Percentiles rank a stretch among this genome's conserved stretches.
Evolutionary conservation across 2,888 invertebrate species (phyloP).

Genomic region (Drosophila neoperkinsi): DNA sequence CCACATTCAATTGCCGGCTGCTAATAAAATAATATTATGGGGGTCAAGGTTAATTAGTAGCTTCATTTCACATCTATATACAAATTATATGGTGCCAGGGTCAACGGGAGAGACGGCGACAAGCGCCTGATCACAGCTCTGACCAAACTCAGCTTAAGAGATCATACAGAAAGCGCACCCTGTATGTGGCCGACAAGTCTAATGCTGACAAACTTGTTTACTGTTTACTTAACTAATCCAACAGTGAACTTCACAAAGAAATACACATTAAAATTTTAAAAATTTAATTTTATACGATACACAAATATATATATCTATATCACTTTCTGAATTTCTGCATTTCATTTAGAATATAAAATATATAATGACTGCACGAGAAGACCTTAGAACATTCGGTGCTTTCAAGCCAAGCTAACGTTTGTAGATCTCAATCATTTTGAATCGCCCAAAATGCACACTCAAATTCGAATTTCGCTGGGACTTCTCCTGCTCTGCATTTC

Average conservation of each 20-base stretch:
- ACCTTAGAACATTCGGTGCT: conserved; percentile 39
- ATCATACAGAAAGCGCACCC: conserved; percentile 43
- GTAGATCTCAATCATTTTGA: conserved; percentile 1
- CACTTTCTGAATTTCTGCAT: conserved; percentile 37
- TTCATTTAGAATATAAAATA: conserved; percentile 54
- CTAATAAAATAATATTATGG: neutral
- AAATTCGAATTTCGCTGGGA: conserved; percentile 17
- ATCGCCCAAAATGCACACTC: conserved; percentile 36
- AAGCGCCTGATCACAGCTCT: neutral
- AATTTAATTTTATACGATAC: neutral
- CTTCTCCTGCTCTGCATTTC: conserved; percentile 22
- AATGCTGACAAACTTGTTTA: conserved; percentile 62
- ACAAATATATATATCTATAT: conserved; percentile 17
- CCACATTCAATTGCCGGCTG: conserved; percentile 22
- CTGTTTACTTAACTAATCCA: conserved; percentile 38
- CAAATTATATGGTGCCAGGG: conserved; percentile 29
- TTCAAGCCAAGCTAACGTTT: conserved; percentile 36
- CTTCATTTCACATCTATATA: neutral
- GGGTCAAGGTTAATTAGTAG: conserved; percentile 21
- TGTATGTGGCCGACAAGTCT: conserved; percentile 57
- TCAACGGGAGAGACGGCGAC: conserved; percentile 14
- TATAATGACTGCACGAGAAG: conserved; percentile 22
- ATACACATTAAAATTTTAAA: conserved; percentile 17
- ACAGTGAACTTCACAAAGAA: conserved; percentile 23
- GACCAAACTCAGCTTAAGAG: neutral